Evolutionary conservation across 1,140 invertebrate species (phyloP), one percentile per base, ranked within the genome.

Genomic region (Ceratitis capitata): DNA sequence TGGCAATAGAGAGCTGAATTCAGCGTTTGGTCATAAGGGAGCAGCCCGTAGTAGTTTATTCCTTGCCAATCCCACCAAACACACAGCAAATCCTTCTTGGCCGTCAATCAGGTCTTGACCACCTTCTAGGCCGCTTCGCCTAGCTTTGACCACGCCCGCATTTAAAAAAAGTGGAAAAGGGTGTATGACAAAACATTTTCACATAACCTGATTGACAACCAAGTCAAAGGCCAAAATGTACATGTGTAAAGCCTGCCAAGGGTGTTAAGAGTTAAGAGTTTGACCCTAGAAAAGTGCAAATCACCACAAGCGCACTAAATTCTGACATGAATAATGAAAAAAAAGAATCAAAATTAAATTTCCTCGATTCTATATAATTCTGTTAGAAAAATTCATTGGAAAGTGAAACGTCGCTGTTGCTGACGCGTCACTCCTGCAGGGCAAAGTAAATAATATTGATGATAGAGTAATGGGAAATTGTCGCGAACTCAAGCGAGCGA

Each of bases 371-470:
- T 47, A 6, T 6, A 47, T 47, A 47, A 12, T 12, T 6, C 32
- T 14, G 23, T 9, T n/a, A 78, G n/a, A n/a, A 42, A 78, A 7
- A 45, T 45, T 45, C 45, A 14, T n/a, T 19, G 23, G 69, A 78
- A 78, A 78, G 69, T 78, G 69, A 78, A 78, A 78, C 32, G 14
- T 61, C 69, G 69, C 32, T n/a, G n/a, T n/a, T n/a, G n/a, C n/a
- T 78, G 69, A 78, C 69, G 29, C 56, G n/a, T 61, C 56, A 23
- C 69, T 45, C 39, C 69, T 19, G 39, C n/a, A 19, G 39, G 69
- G 39, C 39, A 78, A 78, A 78, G 7, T 78, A 78, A 78, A 78
- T 78, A 78, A 45, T n/a, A n/a, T n/a, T n/a, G n/a, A n/a, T 78
- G 69, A n/a, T 23, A 19, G 69, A 78, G 2, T 35, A 26, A 3